Conservation (phyloP, 2,797 vertebrate species). For the Chiloscyllium punctatum region DNA sequence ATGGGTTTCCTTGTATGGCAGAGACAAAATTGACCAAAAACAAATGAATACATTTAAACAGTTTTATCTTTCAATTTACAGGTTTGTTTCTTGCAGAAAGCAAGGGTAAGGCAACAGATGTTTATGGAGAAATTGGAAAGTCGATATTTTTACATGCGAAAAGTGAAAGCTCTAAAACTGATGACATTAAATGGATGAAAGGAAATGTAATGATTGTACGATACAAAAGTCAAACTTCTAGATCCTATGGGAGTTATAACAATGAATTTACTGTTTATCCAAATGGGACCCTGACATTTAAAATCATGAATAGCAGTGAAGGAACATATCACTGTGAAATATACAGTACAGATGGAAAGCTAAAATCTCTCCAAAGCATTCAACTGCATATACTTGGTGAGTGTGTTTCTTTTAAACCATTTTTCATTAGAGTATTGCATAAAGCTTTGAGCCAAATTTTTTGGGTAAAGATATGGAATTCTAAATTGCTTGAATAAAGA, state of each 20-base stretch:
- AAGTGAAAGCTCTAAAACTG: not conserved
- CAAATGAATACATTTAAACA: not conserved
- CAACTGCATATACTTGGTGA: not conserved
- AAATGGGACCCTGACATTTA: not conserved
- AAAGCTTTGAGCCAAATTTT: not conserved
- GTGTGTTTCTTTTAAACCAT: not conserved
- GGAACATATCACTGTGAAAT: not conserved
- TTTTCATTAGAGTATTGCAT: not conserved
- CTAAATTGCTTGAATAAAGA: not conserved
- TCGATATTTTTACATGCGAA: not conserved
- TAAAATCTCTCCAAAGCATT: accelerated
- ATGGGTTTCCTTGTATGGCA: not conserved
- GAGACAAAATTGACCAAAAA: not conserved
- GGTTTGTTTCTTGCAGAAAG: not conserved
- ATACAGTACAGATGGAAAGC: not conserved
- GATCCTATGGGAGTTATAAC: not conserved
- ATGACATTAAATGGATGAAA: not conserved
- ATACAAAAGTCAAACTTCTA: not conserved
- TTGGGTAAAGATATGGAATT: not conserved
- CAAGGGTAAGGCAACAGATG: no score
- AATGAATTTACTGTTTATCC: no score
- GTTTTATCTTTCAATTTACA: not conserved
- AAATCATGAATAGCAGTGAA: no score
- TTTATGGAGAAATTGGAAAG: not conserved
- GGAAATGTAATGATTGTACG: accelerated